Evolutionary conservation across 1,140 invertebrate species (phyloP).

Genomic region (Aphidius ervi): DNA sequence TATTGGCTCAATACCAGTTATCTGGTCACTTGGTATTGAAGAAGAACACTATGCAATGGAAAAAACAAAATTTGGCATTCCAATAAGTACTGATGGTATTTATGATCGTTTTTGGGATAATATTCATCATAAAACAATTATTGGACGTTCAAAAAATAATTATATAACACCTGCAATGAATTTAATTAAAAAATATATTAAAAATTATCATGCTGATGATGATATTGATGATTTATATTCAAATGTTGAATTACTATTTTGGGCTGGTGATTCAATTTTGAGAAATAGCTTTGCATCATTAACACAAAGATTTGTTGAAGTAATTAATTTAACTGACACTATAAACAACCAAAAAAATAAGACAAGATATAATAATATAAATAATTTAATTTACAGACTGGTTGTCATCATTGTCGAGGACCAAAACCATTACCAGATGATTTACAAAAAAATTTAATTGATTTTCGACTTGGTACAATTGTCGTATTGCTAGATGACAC

Average conservation of each 20-base stretch:
- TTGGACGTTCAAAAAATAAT: conserved; percentile 33
- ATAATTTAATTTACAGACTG: conserved; percentile 34
- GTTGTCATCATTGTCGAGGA: conserved; percentile 49
- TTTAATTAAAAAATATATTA: conserved; percentile 31
- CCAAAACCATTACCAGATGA: conserved; percentile 35
- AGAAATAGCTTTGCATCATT: conserved; percentile 41
- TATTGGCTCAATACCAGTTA: conserved; percentile 43
- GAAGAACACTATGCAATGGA: conserved; percentile 46
- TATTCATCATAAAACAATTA: conserved; percentile 32
- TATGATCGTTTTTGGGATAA: conserved; percentile 36
- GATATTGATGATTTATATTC: conserved; percentile 40
- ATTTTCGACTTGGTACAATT: conserved; percentile 38
- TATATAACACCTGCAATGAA: conserved; percentile 36
- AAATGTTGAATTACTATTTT: conserved; percentile 42
- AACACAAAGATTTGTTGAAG: conserved; percentile 40
- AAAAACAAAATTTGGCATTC: conserved; percentile 41
- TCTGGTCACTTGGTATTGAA: conserved; percentile 40
- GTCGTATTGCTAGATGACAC: conserved; percentile 37
- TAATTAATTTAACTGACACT: conserved; percentile 20
- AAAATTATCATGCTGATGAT: conserved; percentile 20
- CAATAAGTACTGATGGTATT: conserved; percentile 37
- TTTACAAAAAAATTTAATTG: conserved; percentile 42
- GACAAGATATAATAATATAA: background rate
- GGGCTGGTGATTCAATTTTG: conserved; percentile 42
- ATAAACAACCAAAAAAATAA: conserved; percentile 5